Evolutionary conservation across 2,797 vertebrate genomes (phyloP).

Genomic region (Sebastolobus altivelis): DNA sequence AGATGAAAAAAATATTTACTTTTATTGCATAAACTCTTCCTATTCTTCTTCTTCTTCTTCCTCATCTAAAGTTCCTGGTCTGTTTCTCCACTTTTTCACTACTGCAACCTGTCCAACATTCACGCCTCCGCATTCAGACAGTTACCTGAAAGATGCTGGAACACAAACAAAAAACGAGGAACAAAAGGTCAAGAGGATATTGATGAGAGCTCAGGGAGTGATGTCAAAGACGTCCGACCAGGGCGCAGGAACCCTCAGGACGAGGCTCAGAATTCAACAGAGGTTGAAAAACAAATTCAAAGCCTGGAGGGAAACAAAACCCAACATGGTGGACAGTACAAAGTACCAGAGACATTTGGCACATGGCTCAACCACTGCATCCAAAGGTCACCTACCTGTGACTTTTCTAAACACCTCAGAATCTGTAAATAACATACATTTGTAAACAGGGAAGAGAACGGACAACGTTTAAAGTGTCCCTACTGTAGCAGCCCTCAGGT

Average conservation of each 20-base stretch:
- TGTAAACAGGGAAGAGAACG: constrained; percentile 10
- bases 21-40: neutral
- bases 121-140: constrained; percentile 18
- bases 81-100: constrained; percentile 16
- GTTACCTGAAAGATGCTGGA: constrained; percentile 12
- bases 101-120: constrained; percentile 19
- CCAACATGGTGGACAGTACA: neutral
- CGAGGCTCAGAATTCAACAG: constrained; percentile 36
- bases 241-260: constrained; percentile 37
- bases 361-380: constrained; percentile 15
- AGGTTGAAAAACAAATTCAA: constrained; percentile 45
- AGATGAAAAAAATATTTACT: neutral
- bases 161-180: constrained; percentile 17
- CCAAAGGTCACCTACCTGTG: neutral
- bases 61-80: neutral
- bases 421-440: constrained; percentile 11
- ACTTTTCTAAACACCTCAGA: neutral
- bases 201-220: constrained; percentile 26
- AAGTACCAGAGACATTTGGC: constrained; percentile 13
- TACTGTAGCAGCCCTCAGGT: constrained; percentile 36
- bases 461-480: neutral
- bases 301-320: constrained; percentile 34
- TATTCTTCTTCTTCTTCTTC: neutral
- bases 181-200: constrained; percentile 53
- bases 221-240: constrained; percentile 51